phyloP scores from a whole-genome alignment of 1,140 invertebrate species.

The Eumaeus atala region DNA sequence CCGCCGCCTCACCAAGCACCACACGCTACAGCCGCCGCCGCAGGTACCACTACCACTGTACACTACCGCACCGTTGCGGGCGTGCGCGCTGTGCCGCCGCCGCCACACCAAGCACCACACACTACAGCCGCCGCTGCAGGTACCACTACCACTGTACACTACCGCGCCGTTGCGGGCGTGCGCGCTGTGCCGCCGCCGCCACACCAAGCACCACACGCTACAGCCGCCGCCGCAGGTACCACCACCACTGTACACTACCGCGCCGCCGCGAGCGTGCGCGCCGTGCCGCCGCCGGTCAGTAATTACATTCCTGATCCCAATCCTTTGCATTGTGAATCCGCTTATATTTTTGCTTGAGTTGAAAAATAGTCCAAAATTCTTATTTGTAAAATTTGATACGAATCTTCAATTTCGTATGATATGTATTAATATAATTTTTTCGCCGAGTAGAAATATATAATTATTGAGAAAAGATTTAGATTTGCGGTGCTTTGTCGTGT shows the following conservation, averaged over 20 bases:
- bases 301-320: too few species aligned
- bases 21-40: conserved; percentile 78
- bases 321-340: too few species aligned
- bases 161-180: conserved; percentile 80
- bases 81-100: conserved; percentile 59
- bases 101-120: conserved; percentile 8
- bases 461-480: too few species aligned
- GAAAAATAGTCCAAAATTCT: too few species aligned
- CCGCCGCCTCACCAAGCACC: conserved; percentile 81
- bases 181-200: too few species aligned
- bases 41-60: conserved; percentile 36
- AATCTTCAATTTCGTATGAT: too few species aligned
- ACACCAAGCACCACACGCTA: conserved; percentile 39
- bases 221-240: conserved; percentile 75
- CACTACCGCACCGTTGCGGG: conserved; percentile 75
- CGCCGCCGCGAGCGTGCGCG: conserved; percentile 80
- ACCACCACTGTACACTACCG: too few species aligned
- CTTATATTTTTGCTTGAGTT: too few species aligned
- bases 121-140: conserved; percentile 77
- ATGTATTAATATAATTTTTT: too few species aligned
- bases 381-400: too few species aligned
- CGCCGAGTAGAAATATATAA: too few species aligned
- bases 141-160: conserved; percentile 16
- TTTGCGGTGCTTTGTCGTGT: conserved; percentile 68
- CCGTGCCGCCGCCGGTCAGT: too few species aligned